Evolutionary conservation across 2,113 vertebrate species (phyloP).

Genomic region (Eclectus roratus): DNA sequence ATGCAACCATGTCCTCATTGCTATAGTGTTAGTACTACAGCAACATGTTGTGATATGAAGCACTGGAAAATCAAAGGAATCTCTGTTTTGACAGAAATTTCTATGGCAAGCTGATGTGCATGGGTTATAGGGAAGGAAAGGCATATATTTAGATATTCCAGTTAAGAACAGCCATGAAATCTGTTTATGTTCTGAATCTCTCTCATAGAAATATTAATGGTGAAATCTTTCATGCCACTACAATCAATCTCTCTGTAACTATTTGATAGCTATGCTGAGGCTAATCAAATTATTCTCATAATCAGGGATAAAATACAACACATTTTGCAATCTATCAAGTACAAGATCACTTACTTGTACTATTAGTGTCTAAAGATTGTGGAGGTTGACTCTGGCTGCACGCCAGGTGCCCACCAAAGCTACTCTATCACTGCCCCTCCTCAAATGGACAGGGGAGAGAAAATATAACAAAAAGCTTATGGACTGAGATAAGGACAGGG

Average conservation of each 20-base stretch:
- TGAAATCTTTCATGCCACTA: constrained; percentile 17
- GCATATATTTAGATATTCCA: not conserved
- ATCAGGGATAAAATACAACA: constrained; percentile 49
- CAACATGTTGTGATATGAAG: not conserved
- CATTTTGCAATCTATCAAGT: constrained; percentile 30
- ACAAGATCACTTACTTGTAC: not conserved
- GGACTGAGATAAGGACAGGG: not conserved
- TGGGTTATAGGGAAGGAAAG: not conserved
- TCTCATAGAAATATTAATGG: constrained; percentile 25
- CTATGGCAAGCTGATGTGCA: not conserved
- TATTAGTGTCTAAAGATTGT: not conserved
- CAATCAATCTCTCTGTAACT: constrained; percentile 28
- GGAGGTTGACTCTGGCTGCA: not conserved
- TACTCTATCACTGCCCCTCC: not conserved
- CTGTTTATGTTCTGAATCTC: constrained; percentile 31
- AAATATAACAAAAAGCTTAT: not conserved
- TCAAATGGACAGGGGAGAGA: not conserved
- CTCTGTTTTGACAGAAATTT: not conserved
- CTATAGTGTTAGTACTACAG: not conserved
- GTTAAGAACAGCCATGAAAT: not conserved
- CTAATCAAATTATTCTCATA: constrained; percentile 54
- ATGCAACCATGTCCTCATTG: not conserved
- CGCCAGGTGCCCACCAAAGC: not conserved
- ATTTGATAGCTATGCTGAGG: constrained; percentile 41
- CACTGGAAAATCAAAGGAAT: not conserved